Evolutionary conservation across 2,797 vertebrate genomes (phyloP).

Genomic region (Sebastiscus tertius): DNA sequence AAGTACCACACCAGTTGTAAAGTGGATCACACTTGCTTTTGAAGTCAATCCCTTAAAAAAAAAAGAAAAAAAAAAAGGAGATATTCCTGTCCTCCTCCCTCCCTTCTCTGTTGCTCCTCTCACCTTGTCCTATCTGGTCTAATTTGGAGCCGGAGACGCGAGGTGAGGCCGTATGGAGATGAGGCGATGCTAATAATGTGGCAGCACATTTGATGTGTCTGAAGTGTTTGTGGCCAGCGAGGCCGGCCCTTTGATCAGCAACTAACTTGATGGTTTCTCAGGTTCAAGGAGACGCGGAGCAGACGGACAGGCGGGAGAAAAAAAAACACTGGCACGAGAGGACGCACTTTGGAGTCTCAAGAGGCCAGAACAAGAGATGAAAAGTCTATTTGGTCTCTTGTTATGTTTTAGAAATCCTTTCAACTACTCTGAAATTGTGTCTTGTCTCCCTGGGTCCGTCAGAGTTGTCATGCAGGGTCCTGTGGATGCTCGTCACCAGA

Average conservation of each 20-base stretch:
- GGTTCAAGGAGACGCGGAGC: conserved; percentile 68
- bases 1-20: conserved; percentile 49
- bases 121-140: conserved; percentile 68
- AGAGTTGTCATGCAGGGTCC: neutral
- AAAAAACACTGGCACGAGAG: conserved; percentile 49
- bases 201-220: conserved; percentile 78
- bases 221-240: conserved; percentile 74
- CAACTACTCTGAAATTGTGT: conserved; percentile 40
- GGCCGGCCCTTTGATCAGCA: conserved; percentile 72
- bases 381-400: conserved; percentile 65
- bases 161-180: conserved; percentile 77
- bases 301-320: conserved; percentile 43
- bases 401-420: conserved; percentile 57
- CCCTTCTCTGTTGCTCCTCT: conserved; percentile 22
- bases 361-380: conserved; percentile 61
- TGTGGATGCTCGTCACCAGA: neutral
- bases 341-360: conserved; percentile 54
- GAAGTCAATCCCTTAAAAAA: conserved; percentile 66
- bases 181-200: conserved; percentile 76
- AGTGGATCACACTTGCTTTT: conserved; percentile 67
- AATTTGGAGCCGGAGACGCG: conserved; percentile 64
- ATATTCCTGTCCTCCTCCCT: conserved; percentile 43
- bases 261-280: conserved; percentile 77
- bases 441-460: conserved; percentile 14
- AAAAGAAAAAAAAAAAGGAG: conserved; percentile 30